Base-by-base conservation (phyloP, 2,797 vertebrate species). In the Taenioides sp. region DNA sequence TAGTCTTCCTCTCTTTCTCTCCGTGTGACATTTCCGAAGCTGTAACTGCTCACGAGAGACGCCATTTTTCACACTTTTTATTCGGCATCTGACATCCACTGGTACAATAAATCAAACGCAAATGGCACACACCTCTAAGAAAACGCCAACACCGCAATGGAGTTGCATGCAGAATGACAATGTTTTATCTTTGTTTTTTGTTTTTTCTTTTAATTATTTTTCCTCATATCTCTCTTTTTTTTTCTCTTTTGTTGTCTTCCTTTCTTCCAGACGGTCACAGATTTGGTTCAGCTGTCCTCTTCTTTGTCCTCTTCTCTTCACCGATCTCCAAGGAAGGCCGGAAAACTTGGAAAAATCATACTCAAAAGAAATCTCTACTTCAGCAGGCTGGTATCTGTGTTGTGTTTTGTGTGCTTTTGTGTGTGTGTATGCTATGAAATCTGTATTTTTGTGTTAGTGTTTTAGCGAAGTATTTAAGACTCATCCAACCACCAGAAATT, bases 81-180 rank as follows among this genome's bases (percentile, higher is more conserved):
- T 95, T 95, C 93, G 94, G 96, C 96, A 97, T 93, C 94, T 93
- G 94, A 97, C 96, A 97, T 93, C 94, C 89, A 91, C 89, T 87
- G 76, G 93, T 95, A 95, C 93, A 95, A 87, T 88, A 91, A 94
- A 93, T 96, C 93, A 95, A 95, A 96, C 93, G 94, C 94, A 96
- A 94, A 92, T 27, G 92, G 94, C 94, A 96, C 89, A 96, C 93
- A 96, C 93, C 92, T 87, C 84, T 88, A 88, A 87, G 75, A 88
- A 89, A 90, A 94, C 86, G 92, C 89, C 92, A 94, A 95, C 93
- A 95, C 86, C 92, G 93, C 94, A 93, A 93, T 92, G 94, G 94
- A 95, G 93, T 90, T 92, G 95, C 97, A 99, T 98, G 97, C 97
- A 98, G 93, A 96, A 92, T 89, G 84, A 86, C 84, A 86, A 87